A percentile compares a stretch with the other conserved stretches of the same genome.
These are phyloP conservation scores for Pocillopora meandrina DNA, from an alignment of 92 coral and sea anemone genomes.

Conservation along the genomic window DNA sequence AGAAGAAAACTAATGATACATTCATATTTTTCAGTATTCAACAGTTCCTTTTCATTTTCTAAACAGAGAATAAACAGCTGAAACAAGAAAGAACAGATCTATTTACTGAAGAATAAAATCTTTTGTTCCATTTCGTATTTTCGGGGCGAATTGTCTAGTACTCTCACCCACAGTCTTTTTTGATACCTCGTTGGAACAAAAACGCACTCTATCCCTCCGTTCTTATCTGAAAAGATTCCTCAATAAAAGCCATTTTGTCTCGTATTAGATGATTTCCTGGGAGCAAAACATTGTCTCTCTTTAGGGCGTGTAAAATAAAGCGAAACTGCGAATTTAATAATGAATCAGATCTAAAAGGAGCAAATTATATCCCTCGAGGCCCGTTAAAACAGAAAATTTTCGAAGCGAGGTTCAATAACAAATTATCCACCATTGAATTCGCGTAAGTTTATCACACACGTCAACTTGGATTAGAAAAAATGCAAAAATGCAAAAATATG, in stretches of 20 bases:
- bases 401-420: neutral
- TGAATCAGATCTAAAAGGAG: neutral
- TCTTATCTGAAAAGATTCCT: neutral
- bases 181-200: neutral
- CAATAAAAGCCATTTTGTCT: neutral
- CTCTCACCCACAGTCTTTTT: neutral
- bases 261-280: neutral
- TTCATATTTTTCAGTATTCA: neutral
- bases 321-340: neutral
- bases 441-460: neutral
- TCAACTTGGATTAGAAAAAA: neutral
- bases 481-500: neutral
- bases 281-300: neutral
- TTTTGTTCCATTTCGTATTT: constrained; percentile 11
- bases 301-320: neutral
- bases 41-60: neutral
- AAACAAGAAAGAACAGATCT: neutral
- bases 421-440: neutral
- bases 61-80: constrained; percentile 19
- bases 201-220: neutral
- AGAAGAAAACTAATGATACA: neutral
- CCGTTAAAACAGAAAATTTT: neutral
- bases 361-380: neutral
- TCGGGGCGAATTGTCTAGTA: neutral
- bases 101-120: constrained; percentile 2